Percentiles rank a stretch among this genome's conserved stretches.
Evolutionary conservation across 2,797 vertebrate species (phyloP).

Genomic region (Chrysocyon brachyurus): DNA sequence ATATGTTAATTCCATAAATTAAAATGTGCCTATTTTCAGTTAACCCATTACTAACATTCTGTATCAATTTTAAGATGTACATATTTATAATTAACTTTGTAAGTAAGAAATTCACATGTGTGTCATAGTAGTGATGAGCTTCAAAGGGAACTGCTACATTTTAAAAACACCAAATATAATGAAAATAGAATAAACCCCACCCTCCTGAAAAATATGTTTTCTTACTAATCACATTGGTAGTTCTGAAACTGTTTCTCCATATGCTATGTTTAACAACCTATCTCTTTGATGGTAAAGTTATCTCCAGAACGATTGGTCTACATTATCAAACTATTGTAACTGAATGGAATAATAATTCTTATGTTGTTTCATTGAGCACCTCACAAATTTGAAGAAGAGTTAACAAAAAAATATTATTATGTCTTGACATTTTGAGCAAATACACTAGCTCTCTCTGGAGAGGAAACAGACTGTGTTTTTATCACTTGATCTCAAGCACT

Average conservation of each 20-base stretch:
- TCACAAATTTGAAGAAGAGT: neutral
- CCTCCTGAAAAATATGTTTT: neutral
- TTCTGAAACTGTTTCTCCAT: neutral
- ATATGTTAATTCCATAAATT: neutral
- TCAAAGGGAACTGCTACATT: conserved; percentile 5
- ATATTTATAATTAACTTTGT: conserved; percentile 6
- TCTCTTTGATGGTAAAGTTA: conserved; percentile 14
- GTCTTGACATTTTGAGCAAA: conserved; percentile 39
- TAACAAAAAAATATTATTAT: conserved; percentile 28
- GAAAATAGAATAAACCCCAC: neutral
- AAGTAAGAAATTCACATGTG: neutral
- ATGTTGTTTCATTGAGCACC: neutral
- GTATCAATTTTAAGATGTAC: neutral
- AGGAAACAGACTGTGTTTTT: conserved; percentile 32
- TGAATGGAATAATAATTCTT: conserved; percentile 10
- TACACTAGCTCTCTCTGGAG: neutral
- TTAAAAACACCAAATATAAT: conserved; percentile 10
- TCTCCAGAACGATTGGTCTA: neutral
- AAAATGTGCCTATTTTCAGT: neutral
- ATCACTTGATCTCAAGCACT: conserved; percentile 50
- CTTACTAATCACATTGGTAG: neutral
- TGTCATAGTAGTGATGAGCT: neutral
- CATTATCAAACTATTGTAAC: neutral
- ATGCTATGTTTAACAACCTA: neutral
- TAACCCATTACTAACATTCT: neutral